A percentile compares a stretch with the other conserved stretches of the same genome.
These are phyloP conservation scores for Drosophila micromelanica DNA, from an alignment of 1,140 invertebrate genomes.

Conservation along the genomic window DNA sequence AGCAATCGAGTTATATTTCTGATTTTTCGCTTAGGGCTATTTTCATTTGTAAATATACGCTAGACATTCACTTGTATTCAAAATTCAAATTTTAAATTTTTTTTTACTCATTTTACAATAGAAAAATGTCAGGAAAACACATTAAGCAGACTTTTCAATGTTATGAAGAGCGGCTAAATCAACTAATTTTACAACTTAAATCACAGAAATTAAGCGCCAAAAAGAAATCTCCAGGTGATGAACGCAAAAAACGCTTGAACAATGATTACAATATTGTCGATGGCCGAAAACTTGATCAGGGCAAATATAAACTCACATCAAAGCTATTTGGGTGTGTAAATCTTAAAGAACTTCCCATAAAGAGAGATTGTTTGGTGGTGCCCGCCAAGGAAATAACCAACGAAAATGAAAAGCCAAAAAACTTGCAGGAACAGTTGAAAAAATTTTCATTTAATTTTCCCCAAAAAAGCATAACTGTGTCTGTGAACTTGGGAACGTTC, in stretches of 20 bases:
- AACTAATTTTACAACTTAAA: neutral
- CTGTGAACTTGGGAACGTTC: neutral
- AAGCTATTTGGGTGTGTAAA: neutral
- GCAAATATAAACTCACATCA: neutral
- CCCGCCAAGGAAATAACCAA: neutral
- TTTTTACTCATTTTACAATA: neutral
- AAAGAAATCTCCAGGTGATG: neutral
- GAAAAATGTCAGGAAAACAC: conserved; percentile 2
- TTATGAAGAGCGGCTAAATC: conserved; percentile 4
- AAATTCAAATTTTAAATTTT: neutral
- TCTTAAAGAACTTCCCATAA: neutral
- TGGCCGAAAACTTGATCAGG: conserved; percentile 9
- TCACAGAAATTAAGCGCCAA: neutral
- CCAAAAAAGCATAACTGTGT: neutral
- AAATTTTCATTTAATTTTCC: conserved; percentile 6
- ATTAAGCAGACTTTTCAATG: neutral
- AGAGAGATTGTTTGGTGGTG: neutral
- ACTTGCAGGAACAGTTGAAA: neutral
- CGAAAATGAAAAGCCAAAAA: neutral
- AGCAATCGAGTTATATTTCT: neutral
- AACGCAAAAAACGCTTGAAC: neutral
- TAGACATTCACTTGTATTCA: neutral
- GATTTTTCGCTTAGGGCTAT: no score
- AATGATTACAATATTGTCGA: neutral
- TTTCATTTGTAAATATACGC: no score